Evolutionary conservation across 2,113 vertebrate genomes (phyloP), one percentile per base, ranked within the genome.

Genomic region (Galeopterus variegatus): DNA sequence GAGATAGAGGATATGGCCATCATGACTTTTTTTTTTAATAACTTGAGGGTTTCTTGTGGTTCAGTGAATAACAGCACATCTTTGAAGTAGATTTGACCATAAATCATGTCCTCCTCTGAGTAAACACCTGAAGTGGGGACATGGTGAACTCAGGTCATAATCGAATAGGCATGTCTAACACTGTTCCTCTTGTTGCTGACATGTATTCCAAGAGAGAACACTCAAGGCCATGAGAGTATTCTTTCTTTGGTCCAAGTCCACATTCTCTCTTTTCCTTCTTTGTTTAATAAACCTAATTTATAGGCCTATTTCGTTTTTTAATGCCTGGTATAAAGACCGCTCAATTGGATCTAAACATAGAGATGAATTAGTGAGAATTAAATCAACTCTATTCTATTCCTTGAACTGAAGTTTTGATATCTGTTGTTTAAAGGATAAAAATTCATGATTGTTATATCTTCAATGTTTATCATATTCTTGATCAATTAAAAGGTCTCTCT

Each of bases 271-370:
- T 88, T 82, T 67, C 67, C 36, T 82, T 92, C 41, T n/a, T 7
- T 87, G 67, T 81, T 31, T 18, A 21, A 33, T 64, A 54, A 72
- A 73, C 65, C 45, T 81, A 87, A 73, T 81, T 64, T 81, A 65
- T 2, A 81, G 45, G 64, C n/a, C 21, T 87, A 52, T 75, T 91
- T 96, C 50, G 33, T 36, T 41, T 93, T 76, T 79, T 48, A 84
- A 85, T 85, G 36, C 31, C 73, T 86, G 13, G 26, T 85, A 36
- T 31, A 73, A 58, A 56, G 26, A 90, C 31, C 24, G 41, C 48
- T 65, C 45, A 80, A 50, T 86, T 80, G 54, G 31, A 77, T 3
- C 58, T 15, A 65, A 17, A 4, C 62, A 72, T 56, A 36, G 6
- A 18, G 33, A n/a, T 58, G 50, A 90, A 86, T 58, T 70, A 41